Percentiles rank a stretch among this genome's conserved stretches.
Conservation (phyloP, 2,113 vertebrate genomes). For the Lynx canadensis region DNA sequence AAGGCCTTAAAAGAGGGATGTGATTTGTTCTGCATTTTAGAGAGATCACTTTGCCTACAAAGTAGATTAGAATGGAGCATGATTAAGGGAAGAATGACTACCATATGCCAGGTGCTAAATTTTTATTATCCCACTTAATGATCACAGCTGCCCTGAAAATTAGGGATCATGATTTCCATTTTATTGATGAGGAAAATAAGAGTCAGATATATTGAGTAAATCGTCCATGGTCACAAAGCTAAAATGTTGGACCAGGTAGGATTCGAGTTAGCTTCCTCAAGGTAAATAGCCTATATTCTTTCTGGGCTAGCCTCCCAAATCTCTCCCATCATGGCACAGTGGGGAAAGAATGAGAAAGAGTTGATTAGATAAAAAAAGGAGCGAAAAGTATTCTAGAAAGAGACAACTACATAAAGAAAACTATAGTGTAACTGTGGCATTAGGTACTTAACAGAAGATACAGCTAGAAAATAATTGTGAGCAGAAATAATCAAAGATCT, state of each 20-base stretch:
- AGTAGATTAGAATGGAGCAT: not conserved
- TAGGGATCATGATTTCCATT: conserved; percentile 6
- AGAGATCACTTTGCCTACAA: not conserved
- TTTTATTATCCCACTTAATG: conserved; percentile 6
- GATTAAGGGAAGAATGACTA: conserved; percentile 20
- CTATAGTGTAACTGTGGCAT: not conserved
- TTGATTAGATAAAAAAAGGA: not conserved
- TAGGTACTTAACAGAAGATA: not conserved
- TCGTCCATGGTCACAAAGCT: not conserved
- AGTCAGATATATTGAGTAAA: conserved; percentile 2
- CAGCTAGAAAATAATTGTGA: not conserved
- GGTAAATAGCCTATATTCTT: not conserved
- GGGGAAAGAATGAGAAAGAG: not conserved
- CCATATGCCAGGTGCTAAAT: not conserved
- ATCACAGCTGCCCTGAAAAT: not conserved
- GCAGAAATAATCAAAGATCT: not conserved
- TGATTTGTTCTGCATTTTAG: not conserved
- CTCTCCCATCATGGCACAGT: not conserved
- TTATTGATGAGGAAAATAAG: conserved; percentile 30
- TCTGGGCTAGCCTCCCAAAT: not conserved
- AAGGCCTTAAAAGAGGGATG: not conserved
- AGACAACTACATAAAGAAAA: not conserved
- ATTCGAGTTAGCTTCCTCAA: not conserved
- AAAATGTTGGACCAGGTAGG: conserved; percentile 18
- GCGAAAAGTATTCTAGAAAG: not conserved